Base-by-base conservation (phyloP, 2,113 vertebrate species). In the Macaca mulatta region DNA sequence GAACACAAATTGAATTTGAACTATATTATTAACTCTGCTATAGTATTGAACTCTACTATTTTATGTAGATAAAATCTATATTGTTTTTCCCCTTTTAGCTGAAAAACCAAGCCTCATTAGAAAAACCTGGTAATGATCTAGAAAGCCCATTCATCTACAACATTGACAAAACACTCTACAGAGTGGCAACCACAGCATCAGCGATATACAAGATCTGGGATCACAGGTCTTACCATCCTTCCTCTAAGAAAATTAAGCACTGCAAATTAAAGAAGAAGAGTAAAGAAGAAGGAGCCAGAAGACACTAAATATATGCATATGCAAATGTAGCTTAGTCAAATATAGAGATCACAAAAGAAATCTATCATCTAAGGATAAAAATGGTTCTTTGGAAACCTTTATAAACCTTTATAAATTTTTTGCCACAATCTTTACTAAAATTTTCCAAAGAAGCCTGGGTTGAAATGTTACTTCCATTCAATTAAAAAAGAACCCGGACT, bases 141-240 rank as follows among this genome's bases (percentile, higher is more conserved):
- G 55, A 96, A 75, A 86, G 5, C 3, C 72, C 94, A n/a, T 72
- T 92, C 40, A 13, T 89, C 79, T 70, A 74, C 14, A 93, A 97
- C 50, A 93, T 93, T 83, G 93, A 98, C 45, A 88, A 98, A 85
- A 81, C 98, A n/a, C 96, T 98, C 95, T 96, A 38, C 92, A 97
- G 38, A 84, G 82, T 98, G 72, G 35, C 93, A 57, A 57, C 89
- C 16, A 97, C 95, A 0, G 97, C 97, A 1, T 96, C 98, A 13
- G 70, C 97, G 86, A 97, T 98, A 91, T 90, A 83, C 22, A 96
- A 97, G 75, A 97, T 97, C 70, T 92, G 98, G 79, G 96, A 97
- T 67, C 75, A 93, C 4, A 30, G 86, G 25, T 80, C 96, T 61
- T 61, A 87, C 0, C 55, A 45, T 30, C 72, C 52, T 89, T 27